Percentiles rank a stretch among this genome's conserved stretches.
These are phyloP conservation scores for Thecophora atra DNA, from an alignment of 2,888 invertebrate genomes.

Conservation along the genomic window DNA sequence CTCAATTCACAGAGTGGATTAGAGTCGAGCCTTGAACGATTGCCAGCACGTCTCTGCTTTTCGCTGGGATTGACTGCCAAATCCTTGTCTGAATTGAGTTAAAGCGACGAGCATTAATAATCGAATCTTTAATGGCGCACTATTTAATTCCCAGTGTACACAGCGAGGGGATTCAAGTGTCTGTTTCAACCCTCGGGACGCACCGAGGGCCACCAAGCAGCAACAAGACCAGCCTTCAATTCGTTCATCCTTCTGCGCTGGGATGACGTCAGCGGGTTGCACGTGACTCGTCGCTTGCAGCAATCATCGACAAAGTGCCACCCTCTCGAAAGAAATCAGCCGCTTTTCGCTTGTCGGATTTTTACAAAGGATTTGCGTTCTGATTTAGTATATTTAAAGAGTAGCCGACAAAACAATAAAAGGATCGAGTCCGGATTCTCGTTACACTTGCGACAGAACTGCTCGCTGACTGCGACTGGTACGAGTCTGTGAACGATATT, in stretches of 20 bases:
- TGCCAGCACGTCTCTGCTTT: background rate
- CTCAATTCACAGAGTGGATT: too few species aligned
- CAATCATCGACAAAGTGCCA: conserved; percentile 4
- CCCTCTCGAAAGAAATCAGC: conserved; percentile 1
- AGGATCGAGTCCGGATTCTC: background rate
- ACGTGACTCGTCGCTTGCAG: conserved; percentile 29
- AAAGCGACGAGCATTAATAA: conserved; percentile 41
- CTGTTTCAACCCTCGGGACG: conserved; percentile 20
- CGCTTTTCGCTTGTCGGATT: conserved; percentile 40
- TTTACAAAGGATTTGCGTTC: conserved; percentile 39
- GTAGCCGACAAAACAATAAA: background rate
- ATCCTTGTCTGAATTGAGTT: conserved; percentile 13
- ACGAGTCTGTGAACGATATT: conserved; percentile 25
- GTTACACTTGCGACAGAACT: background rate
- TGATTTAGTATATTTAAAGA: conserved; percentile 32
- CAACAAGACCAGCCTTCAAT: background rate
- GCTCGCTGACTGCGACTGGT: background rate
- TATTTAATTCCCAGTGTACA: too few species aligned
- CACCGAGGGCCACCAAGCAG: background rate
- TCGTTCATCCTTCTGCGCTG: background rate
- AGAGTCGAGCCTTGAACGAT: too few species aligned
- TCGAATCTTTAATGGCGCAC: conserved; percentile 37
- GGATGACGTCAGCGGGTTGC: conserved; percentile 13
- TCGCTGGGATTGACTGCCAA: background rate
- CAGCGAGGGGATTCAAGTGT: too few species aligned